A percentile compares a stretch with the other conserved stretches of the same genome.
Conservation (phyloP, 2,888 invertebrate species). For the Mylabris sibirica region DNA sequence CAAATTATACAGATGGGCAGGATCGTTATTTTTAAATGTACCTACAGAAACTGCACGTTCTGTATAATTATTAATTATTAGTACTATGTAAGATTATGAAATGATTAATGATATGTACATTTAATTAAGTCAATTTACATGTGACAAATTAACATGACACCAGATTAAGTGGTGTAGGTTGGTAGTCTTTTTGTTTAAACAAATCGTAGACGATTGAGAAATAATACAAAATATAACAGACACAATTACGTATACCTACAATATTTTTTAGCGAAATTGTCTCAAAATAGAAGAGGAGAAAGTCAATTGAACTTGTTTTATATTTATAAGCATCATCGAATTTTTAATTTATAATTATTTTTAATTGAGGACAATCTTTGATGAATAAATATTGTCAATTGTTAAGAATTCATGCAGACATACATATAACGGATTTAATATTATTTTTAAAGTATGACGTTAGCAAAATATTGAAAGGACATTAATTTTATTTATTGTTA, state of each 20-base stretch:
- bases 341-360: background rate
- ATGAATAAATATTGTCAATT: background rate
- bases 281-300: background rate
- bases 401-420: background rate
- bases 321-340: background rate
- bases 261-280: background rate
- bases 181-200: background rate
- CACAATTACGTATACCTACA: background rate
- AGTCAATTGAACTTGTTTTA: background rate
- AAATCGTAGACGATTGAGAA: background rate
- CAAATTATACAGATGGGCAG: no score
- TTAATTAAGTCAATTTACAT: background rate
- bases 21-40: no score
- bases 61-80: no score
- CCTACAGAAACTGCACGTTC: no score
- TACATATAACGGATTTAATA: background rate
- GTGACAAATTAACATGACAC: background rate
- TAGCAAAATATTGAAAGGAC: background rate
- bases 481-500: background rate
- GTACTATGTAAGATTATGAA: background rate
- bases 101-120: background rate
- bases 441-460: background rate
- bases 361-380: constrained; percentile 2
- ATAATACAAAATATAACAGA: background rate
- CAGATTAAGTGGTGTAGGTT: background rate